Percentiles rank a stretch among this genome's conserved stretches.
Evolutionary conservation across 1,140 invertebrate genomes (phyloP).

Genomic region (Phocides pigmalion): DNA sequence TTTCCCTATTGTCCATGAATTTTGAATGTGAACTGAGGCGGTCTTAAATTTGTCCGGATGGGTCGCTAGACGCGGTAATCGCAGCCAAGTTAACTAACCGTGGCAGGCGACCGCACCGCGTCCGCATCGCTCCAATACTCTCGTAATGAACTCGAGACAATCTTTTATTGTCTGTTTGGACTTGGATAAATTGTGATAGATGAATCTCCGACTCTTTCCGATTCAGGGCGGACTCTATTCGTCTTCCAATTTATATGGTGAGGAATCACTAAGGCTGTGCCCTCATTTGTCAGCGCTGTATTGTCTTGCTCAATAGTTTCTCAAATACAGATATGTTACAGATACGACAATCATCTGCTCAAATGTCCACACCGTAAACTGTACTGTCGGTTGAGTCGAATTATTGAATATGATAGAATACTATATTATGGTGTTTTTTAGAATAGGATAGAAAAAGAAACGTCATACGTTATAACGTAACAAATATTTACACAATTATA

Average conservation of each 20-base stretch:
- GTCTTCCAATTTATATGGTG: slow-evolving; percentile 61
- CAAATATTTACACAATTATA: no score
- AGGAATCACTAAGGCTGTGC: slow-evolving; percentile 36
- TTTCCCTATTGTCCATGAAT: slow-evolving; percentile 28
- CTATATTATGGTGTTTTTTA: no score
- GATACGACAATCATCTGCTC: slow-evolving; percentile 12
- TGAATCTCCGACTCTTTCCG: slow-evolving; percentile 57
- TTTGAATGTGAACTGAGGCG: slow-evolving; percentile 30
- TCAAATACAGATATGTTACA: slow-evolving; percentile 9
- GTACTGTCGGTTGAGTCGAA: background rate
- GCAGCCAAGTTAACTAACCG: slow-evolving; percentile 55
- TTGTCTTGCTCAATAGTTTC: slow-evolving; percentile 18
- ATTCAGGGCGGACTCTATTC: slow-evolving; percentile 55
- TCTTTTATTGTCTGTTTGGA: slow-evolving; percentile 73
- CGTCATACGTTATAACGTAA: no score
- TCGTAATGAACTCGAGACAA: slow-evolving; percentile 66
- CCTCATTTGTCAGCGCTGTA: slow-evolving; percentile 39
- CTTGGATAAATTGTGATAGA: slow-evolving; percentile 75
- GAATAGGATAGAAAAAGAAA: no score
- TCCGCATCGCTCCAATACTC: slow-evolving; percentile 47
- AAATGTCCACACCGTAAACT: background rate
- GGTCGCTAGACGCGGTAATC: slow-evolving; percentile 41
- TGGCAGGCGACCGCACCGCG: slow-evolving; percentile 39
- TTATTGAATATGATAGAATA: no score
- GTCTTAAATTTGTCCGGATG: slow-evolving; percentile 26